Evolutionary conservation across 2,113 vertebrate genomes (phyloP), one percentile per base, ranked within the genome.

Genomic region (Crotalus horridus): DNA sequence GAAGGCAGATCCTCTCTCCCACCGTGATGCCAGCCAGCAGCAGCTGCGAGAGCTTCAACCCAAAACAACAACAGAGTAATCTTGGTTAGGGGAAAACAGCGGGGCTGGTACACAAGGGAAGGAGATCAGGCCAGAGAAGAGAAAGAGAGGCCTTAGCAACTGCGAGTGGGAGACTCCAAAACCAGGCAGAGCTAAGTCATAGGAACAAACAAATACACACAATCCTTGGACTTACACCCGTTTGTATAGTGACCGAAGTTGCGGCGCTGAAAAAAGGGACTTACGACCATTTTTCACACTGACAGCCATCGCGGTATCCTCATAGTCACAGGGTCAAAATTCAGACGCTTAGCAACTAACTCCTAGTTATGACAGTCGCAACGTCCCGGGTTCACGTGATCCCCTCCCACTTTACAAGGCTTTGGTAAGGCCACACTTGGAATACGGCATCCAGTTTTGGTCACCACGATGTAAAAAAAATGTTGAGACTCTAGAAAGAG

Each of bases 41-140:
- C 88, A 86, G 92, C 92, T 93, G 69, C 54, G 4, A 4, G 64
- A 5, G 64, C 53, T 85, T 48, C 17, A 0, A 8, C 61, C 26
- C 33, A 93, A 90, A 92, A 93, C 87, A 92, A 92, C 92, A 93
- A 89, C 87, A 89, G 88, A 4, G 58, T 33, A 85, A 90, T 86
- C 88, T 53, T 12, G 17, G 55, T 46, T 23, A 58, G 89, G 6
- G n/a, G 56, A 26, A 93, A 93, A 89, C 94, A 94, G 0, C 54
- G 59, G 94, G 46, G 55, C 7, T 85, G 10, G 8, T 91, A 81
- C 10, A 81, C 13, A 74, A 69, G 85, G 64, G 85, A 69, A 11
- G 1, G 53, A 23, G 11, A 3, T 2, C 1, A 11, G 2, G 2
- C 55, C 54, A 39, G 9, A 3, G 53, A 46, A 58, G 87, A 15